Conservation (phyloP, 35 echinoderm and acorn worm genomes). For the Strongylocentrotus purpuratus region DNA sequence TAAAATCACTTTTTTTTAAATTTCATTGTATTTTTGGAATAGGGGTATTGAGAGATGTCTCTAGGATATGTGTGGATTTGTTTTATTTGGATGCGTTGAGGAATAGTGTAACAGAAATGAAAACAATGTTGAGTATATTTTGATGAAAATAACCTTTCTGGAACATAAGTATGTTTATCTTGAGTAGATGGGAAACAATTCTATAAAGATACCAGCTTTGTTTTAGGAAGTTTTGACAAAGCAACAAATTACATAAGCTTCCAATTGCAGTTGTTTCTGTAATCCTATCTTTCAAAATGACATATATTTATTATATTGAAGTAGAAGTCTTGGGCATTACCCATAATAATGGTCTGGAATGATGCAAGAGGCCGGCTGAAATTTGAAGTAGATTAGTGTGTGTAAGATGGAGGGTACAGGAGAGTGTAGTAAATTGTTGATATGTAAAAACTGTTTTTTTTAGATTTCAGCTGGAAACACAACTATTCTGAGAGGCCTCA, state of each 20-base stretch:
- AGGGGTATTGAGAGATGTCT: not conserved
- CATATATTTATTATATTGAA: no score
- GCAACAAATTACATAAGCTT: not conserved
- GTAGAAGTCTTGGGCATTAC: no score
- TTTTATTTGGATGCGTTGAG: not conserved
- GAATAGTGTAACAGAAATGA: not conserved
- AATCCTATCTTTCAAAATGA: not conserved
- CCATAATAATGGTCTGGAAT: no score
- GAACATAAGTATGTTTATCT: not conserved
- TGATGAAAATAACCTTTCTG: not conserved
- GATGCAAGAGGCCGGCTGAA: no score
- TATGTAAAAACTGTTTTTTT: no score
- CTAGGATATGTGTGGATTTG: not conserved
- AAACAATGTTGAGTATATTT: not conserved
- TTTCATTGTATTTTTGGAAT: not conserved
- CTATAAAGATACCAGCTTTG: not conserved
- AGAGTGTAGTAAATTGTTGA: no score
- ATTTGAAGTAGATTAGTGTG: no score
- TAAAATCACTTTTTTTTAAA: no score
- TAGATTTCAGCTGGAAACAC: no score
- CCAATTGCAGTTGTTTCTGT: not conserved
- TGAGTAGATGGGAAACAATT: not conserved
- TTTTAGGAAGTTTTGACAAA: not conserved
- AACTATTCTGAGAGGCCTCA: no score
- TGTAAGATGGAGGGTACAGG: no score